Evolutionary conservation across 2,797 vertebrate species (phyloP), one percentile per base, ranked within the genome.

Genomic region (Danio aesculapii): DNA sequence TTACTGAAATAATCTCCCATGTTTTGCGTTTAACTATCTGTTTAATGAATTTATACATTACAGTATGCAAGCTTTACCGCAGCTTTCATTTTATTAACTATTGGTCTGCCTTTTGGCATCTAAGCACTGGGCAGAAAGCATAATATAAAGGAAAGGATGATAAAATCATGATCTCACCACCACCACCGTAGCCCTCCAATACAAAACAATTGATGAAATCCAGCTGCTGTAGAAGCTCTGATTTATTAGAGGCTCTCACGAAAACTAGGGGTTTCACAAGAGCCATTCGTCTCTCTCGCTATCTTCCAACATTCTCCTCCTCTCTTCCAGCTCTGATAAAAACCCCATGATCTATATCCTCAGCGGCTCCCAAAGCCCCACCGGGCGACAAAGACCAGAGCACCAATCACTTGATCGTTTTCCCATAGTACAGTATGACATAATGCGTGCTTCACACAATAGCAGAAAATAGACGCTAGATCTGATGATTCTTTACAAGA

Each of bases 311-410:
- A 6, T 19, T 52, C 46, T 52, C 57, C 74, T 76, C 44, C 63
- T 68, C 57, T 6, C 49, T 52, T 47, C 30, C 30, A 70, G 50
- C 53, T 43, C 67, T 8, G 79, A 81, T 84, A 79, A 81, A 30
- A 21, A 70, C 5, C 68, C 66, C 57, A 71, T 84, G 70, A 84
- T 75, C 76, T 76, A 86, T 67, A 47, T 58, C 79, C 71, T 55
- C 47, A 13, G 30, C 52, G 6, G 39, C 39, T 71, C 69, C 19
- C 58, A 41, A 10, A 7, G 49, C 49, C 71, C 73, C 55, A 66
- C 66, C 8, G 66, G 58, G 53, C 12, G 21, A 83, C 73, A 69
- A 8, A 77, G 72, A 72, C 69, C 69, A 77, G 58, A 66, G 13
- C 61, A 64, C 1, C 3, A 52, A 63, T 77, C 74, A 30, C 57